A percentile compares a stretch with the other conserved stretches of the same genome.
Conservation (phyloP, 2,113 vertebrate genomes). For the Gobiocypris rarus region DNA sequence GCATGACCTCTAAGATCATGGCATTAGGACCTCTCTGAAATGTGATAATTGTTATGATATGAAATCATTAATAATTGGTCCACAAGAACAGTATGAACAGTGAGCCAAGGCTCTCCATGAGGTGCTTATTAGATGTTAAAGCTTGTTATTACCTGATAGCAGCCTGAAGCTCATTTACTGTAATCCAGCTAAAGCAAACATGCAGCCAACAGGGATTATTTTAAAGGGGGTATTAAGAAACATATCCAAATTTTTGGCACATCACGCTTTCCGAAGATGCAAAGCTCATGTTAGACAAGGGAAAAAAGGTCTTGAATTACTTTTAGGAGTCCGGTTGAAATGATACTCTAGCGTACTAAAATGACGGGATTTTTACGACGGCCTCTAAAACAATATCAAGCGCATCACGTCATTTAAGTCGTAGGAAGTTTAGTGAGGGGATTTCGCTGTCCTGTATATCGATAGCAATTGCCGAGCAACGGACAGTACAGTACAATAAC, state of each 20-base stretch:
- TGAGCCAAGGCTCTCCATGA: slow-evolving; percentile 41
- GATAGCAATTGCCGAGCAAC: slow-evolving; percentile 46
- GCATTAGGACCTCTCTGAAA: neutral
- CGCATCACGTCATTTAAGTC: slow-evolving; percentile 21
- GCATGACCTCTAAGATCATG: neutral
- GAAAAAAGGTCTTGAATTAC: neutral
- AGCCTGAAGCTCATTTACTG: slow-evolving; percentile 51
- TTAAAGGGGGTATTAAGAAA: slow-evolving; percentile 52
- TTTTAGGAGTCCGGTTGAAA: slow-evolving; percentile 7
- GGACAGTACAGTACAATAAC: slow-evolving; percentile 33
- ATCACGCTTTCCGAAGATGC: neutral
- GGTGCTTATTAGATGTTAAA: slow-evolving; percentile 55
- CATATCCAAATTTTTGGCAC: neutral
- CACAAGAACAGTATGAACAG: slow-evolving; percentile 29
- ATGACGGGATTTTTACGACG: neutral
- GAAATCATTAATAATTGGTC: slow-evolving; percentile 14
- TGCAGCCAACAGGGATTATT: slow-evolving; percentile 53
- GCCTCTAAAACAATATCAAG: slow-evolving; percentile 24
- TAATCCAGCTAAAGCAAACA: slow-evolving; percentile 54
- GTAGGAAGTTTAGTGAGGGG: neutral
- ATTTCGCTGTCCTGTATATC: slow-evolving; percentile 31
- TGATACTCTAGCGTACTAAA: neutral
- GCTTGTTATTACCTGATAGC: slow-evolving; percentile 57
- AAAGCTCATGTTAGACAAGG: slow-evolving; percentile 2
- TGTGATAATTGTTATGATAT: neutral